Evolutionary conservation across 1,140 invertebrate species (phyloP), one percentile per base, ranked within the genome.

Genomic region (Bradynema listronoti): DNA sequence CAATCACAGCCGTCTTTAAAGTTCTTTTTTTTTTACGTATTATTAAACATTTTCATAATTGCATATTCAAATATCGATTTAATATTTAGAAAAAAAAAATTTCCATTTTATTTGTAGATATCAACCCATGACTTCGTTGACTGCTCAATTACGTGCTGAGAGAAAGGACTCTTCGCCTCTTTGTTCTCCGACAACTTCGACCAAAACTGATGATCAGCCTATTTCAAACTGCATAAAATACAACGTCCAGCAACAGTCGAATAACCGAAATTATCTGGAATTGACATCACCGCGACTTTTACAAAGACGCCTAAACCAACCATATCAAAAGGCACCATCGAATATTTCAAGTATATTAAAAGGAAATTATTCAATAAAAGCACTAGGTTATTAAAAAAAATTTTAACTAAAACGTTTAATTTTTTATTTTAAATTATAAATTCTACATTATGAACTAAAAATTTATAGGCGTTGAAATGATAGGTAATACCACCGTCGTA

Each of bases 101-200:
- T 11, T 39, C 16, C 24, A n/a, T 27, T 32, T 56, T n/a, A 22
- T 11, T 58, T 58, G 32, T 32, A 58, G 56, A 58, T 58, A 58
- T 32, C 56, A 58, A 25, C 56, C 56, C 22, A 42, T 43, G n/a
- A 43, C 39, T 58, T 58, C 56, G 7, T 30, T 58, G n/a, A 43
- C 43, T 42, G 56, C 56, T 27, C 56, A 58, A 33, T 47, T 58
- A 24, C 43, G 24, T 25, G 56, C 39, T 19, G 56, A 58, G 42
- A 43, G 42, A 52, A 25, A 50, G 4, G 16, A 19, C 16, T 30
- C 29, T n/a, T 50, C 47, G 16, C 34, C 47, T 5, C 22, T 19
- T 22, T 9, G 19, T 4, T 43, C 42, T 43, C 9, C 22, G 6
- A 19, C 22, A 3, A 19, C 9, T 43, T 24, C 47, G 9, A 19